phyloP scores from a whole-genome alignment of 2,888 invertebrate genomes.

The Thymelicus lineola region DNA sequence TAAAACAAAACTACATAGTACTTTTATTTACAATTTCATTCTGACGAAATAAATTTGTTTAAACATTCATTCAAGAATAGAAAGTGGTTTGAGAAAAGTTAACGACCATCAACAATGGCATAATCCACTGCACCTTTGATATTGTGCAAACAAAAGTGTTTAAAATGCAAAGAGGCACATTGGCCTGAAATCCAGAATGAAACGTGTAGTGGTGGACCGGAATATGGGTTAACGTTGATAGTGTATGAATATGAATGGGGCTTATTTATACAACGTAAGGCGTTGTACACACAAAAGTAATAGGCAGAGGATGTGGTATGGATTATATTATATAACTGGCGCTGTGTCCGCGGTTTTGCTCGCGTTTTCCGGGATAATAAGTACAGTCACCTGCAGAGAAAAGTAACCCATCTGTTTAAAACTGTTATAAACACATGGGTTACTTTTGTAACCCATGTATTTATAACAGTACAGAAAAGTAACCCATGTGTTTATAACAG shows the following conservation, averaged over 20 bases:
- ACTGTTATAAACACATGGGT: too few relatives aligned
- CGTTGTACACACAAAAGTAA: background rate
- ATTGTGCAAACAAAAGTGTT: conserved; percentile 13
- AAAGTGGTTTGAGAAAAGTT: background rate
- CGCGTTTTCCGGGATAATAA: too few relatives aligned
- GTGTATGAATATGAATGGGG: conserved; percentile 29
- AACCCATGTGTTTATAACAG: too few relatives aligned
- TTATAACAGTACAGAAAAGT: too few relatives aligned
- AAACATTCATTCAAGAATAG: background rate
- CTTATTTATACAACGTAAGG: conserved; percentile 14
- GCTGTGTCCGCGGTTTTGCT: too few relatives aligned
- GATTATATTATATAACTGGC: too few relatives aligned
- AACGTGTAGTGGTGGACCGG: conserved; percentile 2
- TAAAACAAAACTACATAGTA: background rate
- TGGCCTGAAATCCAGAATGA: conserved; percentile 14
- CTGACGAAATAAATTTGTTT: background rate
- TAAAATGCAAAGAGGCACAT: conserved; percentile 23
- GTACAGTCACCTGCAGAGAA: too few relatives aligned
- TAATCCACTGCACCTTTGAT: conserved; percentile 12
- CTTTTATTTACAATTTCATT: background rate
- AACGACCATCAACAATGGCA: background rate
- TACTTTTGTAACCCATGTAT: too few relatives aligned
- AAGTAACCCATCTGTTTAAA: too few relatives aligned
- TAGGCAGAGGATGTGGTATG: too few relatives aligned
- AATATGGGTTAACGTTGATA: conserved; percentile 28